Evolutionary conservation across 2,888 invertebrate species (phyloP).

Genomic region (Pyrocoelia pectoralis): DNA sequence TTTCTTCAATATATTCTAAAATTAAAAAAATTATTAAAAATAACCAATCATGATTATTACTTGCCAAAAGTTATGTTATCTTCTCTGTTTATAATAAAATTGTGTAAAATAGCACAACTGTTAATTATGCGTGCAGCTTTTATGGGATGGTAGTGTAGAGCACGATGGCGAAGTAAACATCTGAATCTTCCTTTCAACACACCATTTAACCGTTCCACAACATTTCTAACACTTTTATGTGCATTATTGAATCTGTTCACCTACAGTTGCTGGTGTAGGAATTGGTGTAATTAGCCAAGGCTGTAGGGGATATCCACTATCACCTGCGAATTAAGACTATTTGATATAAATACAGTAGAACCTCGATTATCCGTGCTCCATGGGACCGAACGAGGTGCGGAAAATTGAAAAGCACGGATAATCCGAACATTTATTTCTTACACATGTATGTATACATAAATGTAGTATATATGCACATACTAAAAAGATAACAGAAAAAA

Average conservation of each 20-base stretch:
- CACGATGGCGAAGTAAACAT: conserved; percentile 12
- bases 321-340: background rate
- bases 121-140: conserved; percentile 24
- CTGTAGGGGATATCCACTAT: background rate
- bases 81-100: conserved; percentile 2
- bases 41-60: too few relatives aligned
- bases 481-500: too few relatives aligned
- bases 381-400: too few relatives aligned
- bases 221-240: conserved; percentile 3
- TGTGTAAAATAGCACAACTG: conserved; percentile 21
- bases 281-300: conserved; percentile 2
- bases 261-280: background rate
- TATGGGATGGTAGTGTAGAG: conserved; percentile 20
- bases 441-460: too few relatives aligned
- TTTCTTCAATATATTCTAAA: too few relatives aligned
- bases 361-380: too few relatives aligned
- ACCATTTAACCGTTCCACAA: conserved; percentile 16
- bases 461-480: too few relatives aligned
- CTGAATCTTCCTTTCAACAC: conserved; percentile 22
- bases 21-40: conserved; percentile 3
- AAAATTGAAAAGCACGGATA: too few relatives aligned
- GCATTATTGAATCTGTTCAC: background rate
- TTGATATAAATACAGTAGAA: too few relatives aligned
- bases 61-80: too few relatives aligned
- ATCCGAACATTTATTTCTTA: too few relatives aligned